Percentiles rank a stretch among this genome's conserved stretches.
These are phyloP conservation scores for Nasua narica DNA, from an alignment of 2,797 vertebrate genomes.

Conservation along the genomic window DNA sequence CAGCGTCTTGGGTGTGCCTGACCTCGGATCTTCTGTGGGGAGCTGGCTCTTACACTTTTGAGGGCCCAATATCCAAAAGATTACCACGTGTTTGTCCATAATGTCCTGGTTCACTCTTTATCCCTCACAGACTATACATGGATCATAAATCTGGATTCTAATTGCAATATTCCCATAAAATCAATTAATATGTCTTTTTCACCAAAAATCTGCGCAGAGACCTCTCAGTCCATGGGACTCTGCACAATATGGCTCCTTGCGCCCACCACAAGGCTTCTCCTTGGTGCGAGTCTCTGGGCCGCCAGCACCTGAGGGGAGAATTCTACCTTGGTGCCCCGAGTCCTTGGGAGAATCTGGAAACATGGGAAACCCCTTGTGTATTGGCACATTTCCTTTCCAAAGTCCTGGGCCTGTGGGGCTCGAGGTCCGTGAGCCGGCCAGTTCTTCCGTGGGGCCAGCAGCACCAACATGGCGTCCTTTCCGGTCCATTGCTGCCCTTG, in stretches of 20 bases:
- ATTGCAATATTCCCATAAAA: neutral
- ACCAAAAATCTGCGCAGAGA: neutral
- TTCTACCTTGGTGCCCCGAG: neutral
- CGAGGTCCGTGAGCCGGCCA: rapidly evolving
- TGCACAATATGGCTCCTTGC: rapidly evolving
- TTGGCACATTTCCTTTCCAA: neutral
- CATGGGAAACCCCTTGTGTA: rapidly evolving
- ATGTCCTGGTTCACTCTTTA: neutral
- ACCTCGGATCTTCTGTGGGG: neutral
- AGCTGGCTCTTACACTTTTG: neutral
- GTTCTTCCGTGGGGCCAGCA: neutral
- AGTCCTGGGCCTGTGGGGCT: neutral
- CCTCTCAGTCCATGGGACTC: neutral
- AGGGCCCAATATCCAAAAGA: neutral
- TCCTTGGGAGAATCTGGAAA: neutral
- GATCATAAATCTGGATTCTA: neutral
- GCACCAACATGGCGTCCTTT: neutral
- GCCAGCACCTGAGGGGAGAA: neutral
- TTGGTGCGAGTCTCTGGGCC: neutral
- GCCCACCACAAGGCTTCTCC: neutral
- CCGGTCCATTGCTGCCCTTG: neutral
- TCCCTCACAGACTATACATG: neutral
- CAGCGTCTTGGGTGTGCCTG: neutral
- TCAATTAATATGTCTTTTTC: neutral
- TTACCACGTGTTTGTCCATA: neutral